These are phyloP conservation scores for Pegoplata infirma DNA, from an alignment of 2,888 invertebrate species.

Conservation along the genomic window DNA sequence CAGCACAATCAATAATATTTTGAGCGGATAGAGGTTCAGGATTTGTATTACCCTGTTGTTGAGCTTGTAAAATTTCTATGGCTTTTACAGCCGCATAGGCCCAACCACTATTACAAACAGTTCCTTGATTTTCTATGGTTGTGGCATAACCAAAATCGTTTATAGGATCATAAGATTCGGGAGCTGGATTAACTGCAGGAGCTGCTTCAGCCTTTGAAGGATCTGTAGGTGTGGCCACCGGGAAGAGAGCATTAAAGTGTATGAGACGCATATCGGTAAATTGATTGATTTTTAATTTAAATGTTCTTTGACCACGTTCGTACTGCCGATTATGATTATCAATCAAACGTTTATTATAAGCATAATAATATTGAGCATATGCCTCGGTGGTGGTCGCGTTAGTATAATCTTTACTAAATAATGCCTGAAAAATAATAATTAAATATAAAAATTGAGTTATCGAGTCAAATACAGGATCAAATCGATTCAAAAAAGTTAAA, in stretches of 20 bases:
- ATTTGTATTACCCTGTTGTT: slow-evolving; percentile 20
- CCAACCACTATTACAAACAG: slow-evolving; percentile 68
- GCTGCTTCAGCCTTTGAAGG: slow-evolving; percentile 13
- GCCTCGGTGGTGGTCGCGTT: slow-evolving; percentile 38
- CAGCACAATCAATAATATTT: slow-evolving; percentile 90
- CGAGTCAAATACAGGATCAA: too few relatives aligned
- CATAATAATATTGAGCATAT: slow-evolving; percentile 68
- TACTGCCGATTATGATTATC: slow-evolving; percentile 60
- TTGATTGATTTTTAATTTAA: slow-evolving; percentile 65
- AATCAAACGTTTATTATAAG: slow-evolving; percentile 64
- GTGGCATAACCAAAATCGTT: slow-evolving; percentile 47
- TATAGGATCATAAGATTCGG: slow-evolving; percentile 54
- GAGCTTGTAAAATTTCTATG: slow-evolving; percentile 63
- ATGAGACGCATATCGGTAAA: slow-evolving; percentile 67
- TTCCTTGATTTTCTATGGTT: slow-evolving; percentile 64
- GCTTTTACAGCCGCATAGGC: slow-evolving; percentile 67
- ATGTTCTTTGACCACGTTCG: slow-evolving; percentile 54
- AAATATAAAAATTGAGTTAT: too few relatives aligned
- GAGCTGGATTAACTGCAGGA: slow-evolving; percentile 30
- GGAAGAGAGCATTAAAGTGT: slow-evolving; percentile 65
- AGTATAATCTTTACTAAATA: slow-evolving; percentile 44
- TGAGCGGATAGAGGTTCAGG: slow-evolving; percentile 86
- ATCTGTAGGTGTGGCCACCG: slow-evolving; percentile 35
- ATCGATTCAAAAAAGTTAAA: too few relatives aligned
- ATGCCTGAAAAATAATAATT: background rate